Percentiles rank a stretch among this genome's conserved stretches.
Evolutionary conservation across 2,888 invertebrate genomes (phyloP).

Genomic region (Scaptomyza cyrtandrae): DNA sequence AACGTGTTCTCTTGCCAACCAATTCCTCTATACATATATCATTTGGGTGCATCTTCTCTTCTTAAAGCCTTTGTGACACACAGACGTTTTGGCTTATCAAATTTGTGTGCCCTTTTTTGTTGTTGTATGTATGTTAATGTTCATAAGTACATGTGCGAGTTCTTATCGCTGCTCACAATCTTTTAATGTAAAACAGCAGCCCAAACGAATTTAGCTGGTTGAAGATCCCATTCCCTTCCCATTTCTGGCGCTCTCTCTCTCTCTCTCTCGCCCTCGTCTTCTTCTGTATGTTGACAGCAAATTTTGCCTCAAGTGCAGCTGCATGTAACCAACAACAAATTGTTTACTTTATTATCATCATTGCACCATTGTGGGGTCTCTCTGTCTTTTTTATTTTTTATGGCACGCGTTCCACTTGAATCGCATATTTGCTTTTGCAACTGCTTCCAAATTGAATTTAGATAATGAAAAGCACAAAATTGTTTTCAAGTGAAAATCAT

Average conservation of each 20-base stretch:
- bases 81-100: conserved; percentile 51
- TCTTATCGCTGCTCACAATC: conserved; percentile 61
- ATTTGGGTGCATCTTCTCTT: conserved; percentile 20
- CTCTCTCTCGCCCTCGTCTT: neutral
- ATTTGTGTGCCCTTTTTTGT: conserved; percentile 38
- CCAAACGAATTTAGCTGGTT: conserved; percentile 20
- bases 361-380: neutral
- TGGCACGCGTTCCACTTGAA: conserved; percentile 53
- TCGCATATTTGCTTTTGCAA: conserved; percentile 44
- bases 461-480: conserved; percentile 13
- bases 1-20: conserved; percentile 14
- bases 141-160: conserved; percentile 13
- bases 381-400: neutral
- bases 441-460: conserved; percentile 38
- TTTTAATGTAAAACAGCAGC: conserved; percentile 39
- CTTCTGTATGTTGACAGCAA: conserved; percentile 47
- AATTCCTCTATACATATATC: conserved; percentile 18
- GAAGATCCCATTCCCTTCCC: conserved; percentile 17
- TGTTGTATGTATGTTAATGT: conserved; percentile 12
- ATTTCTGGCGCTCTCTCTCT: neutral
- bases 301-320: conserved; percentile 37
- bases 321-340: conserved; percentile 29
- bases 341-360: conserved; percentile 31
- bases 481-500: conserved; percentile 19
- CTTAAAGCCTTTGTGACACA: neutral